Base-by-base conservation (phyloP, 2,113 vertebrate species). In the Antigone vipio region DNA sequence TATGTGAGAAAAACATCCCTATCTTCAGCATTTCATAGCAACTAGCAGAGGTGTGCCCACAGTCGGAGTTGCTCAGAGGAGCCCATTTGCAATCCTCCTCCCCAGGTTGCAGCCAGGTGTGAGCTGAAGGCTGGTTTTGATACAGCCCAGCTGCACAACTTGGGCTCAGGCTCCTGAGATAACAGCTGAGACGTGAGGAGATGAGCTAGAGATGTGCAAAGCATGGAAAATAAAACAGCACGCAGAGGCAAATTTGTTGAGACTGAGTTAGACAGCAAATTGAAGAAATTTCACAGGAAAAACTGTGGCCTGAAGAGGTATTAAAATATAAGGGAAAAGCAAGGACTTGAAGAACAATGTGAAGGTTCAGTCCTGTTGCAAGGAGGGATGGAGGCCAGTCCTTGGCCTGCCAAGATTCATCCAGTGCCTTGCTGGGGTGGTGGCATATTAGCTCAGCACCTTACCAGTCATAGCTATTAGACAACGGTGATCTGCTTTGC, bases 71-170 rank as follows among this genome's bases (percentile, higher is more conserved):
- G 3, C 69, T 67, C 42, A 0, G 2, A 69, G 50, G 47, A 73
- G 22, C 49, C 35, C 9, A 0, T 47, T 44, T 44, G 27, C 27
- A 40, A 19, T n/a, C 13, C 9, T 49, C 22, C 23, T 77, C 15
- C 10, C 45, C 40, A 49, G 21, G 35, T 0, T 56, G 45, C 1
- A 7, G 50, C 35, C 6, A 0, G 0, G 1, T 1, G 1, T 38
- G 59, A 83, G 63, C 50, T 6, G 3, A 67, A 64, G 42, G n/a
- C 52, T 67, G 29, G 20, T 55, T 78, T 63, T 68, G 45, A 21
- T 13, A 4, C 47, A 67, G n/a, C 26, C 35, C 68, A 67, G 29
- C 60, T 67, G 20, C 56, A 50, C 30, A 55, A 15, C 14, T 13
- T 1, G 1, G 19, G 47, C 38, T 87, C 23, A 35, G 69, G 47